Base-by-base conservation (phyloP, 2,888 invertebrate genomes). In the Rhagophthalmus giganteus region DNA sequence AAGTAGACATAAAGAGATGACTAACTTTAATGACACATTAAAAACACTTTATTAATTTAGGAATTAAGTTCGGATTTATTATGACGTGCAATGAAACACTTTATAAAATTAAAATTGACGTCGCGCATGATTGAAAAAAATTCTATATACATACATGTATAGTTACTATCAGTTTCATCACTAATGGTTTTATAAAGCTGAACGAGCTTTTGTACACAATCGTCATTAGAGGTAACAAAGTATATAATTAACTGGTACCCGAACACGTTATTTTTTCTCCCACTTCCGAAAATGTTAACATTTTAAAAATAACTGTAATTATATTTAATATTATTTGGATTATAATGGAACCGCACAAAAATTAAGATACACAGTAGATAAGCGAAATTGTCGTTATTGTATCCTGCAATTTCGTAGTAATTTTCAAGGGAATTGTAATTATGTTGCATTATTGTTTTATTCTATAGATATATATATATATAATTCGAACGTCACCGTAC, bases 301-400 rank as follows among this genome's bases (percentile, higher is more conserved):
- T 51, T 51, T 51, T 37, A 38, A 39, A 51, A 51, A 51, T 51
- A 51, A 57, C 54, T 50, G 51, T 44, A 32, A 39, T 54, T 54
- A 54, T 30, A 34, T 12, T 44, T 44, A 35, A 35, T 40, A 46
- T 47, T 54, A 50, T 53, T 47, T 35, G 47, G 46, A 45, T 35
- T 41, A 45, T 52, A 52, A 52, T 42, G 42, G 42, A 55, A 50
- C 50, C 50, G 45, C 45, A 46, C 48, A 54, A 49, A 52, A 59
- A 59, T 59, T 59, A 59, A 59, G 59, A 59, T 59, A 48, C 55
- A 51, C 34, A 44, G 16, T 26, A 51, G 59, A 59, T 59, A 59
- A 57, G 41, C 47, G 30, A 57, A 59, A 59, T 59, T 55, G 57
- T 55, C 45, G 50, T 42, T 41, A 33, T 44, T 51, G 35, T 54